Evolutionary conservation across 2,113 vertebrate genomes (phyloP).

Genomic region (Leiothrix lutea): DNA sequence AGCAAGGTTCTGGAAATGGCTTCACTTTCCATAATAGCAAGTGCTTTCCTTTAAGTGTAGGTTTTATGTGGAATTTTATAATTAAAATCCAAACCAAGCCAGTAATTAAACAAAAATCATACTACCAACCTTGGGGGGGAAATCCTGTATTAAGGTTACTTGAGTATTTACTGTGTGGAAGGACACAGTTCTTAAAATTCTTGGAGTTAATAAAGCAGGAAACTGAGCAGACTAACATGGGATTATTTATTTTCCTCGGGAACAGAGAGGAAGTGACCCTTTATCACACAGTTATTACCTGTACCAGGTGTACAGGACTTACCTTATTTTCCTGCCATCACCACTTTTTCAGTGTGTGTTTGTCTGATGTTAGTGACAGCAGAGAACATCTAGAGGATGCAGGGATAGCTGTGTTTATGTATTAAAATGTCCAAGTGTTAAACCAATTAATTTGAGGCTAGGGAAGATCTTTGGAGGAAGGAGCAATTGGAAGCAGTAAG

Average conservation of each 20-base stretch:
- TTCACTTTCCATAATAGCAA: neutral
- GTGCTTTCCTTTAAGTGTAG: neutral
- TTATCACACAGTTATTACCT: neutral
- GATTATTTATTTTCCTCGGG: neutral
- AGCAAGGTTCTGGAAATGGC: neutral
- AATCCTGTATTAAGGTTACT: neutral
- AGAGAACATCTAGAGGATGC: neutral
- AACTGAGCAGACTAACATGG: rapidly evolving
- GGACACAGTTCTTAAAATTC: neutral
- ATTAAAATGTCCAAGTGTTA: neutral
- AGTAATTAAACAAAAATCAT: neutral
- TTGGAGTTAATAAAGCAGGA: neutral
- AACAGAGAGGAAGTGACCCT: neutral
- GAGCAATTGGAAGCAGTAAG: neutral
- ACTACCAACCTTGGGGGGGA: neutral
- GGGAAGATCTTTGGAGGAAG: neutral
- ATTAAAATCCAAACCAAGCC: neutral
- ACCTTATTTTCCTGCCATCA: neutral
- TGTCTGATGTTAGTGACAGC: neutral
- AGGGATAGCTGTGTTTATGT: neutral
- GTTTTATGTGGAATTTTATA: neutral
- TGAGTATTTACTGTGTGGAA: neutral
- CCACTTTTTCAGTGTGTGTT: neutral
- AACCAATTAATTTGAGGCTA: neutral
- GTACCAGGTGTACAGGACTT: neutral